Conservation (phyloP, 2,888 invertebrate genomes). For the Hylaea fasciaria region DNA sequence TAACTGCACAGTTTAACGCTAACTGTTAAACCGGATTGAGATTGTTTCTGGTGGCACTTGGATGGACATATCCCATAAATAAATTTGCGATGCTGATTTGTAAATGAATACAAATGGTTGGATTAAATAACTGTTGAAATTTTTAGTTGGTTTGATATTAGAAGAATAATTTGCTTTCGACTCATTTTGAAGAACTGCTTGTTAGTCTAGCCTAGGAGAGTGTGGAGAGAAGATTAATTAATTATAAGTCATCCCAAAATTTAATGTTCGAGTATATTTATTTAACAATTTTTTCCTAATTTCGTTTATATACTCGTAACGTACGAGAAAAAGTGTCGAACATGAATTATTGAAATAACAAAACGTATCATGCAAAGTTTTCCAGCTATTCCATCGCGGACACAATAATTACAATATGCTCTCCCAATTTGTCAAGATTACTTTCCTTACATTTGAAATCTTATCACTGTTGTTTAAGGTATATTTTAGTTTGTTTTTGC, state of each 20-base stretch:
- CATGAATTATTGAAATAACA: too few species aligned
- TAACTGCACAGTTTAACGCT: slow-evolving; percentile 2
- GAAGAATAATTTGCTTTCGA: too few species aligned
- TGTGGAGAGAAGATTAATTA: too few species aligned
- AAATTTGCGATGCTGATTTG: slow-evolving; percentile 33
- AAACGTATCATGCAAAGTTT: not conserved
- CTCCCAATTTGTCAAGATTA: slow-evolving; percentile 39
- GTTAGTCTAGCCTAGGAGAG: too few species aligned
- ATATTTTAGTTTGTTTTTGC: slow-evolving; percentile 18
- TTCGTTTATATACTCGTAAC: too few species aligned
- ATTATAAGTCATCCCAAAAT: too few species aligned
- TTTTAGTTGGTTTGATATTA: too few species aligned
- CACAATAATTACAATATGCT: too few species aligned
- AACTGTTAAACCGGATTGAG: slow-evolving; percentile 28
- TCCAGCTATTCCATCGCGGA: slow-evolving; percentile 33
- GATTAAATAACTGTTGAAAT: not conserved
- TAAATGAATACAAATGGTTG: slow-evolving; percentile 17
- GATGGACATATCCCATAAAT: slow-evolving; percentile 33
- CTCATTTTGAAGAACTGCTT: too few species aligned
- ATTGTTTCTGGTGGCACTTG: slow-evolving; percentile 35
- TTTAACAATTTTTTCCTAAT: too few species aligned
- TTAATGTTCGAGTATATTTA: too few species aligned
- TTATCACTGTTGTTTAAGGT: slow-evolving; percentile 24
- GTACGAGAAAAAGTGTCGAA: too few species aligned
- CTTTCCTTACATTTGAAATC: slow-evolving; percentile 16